Evolutionary conservation across 2,888 invertebrate species (phyloP), one percentile per base, ranked within the genome.

Genomic region (Alloplasta piceator): DNA sequence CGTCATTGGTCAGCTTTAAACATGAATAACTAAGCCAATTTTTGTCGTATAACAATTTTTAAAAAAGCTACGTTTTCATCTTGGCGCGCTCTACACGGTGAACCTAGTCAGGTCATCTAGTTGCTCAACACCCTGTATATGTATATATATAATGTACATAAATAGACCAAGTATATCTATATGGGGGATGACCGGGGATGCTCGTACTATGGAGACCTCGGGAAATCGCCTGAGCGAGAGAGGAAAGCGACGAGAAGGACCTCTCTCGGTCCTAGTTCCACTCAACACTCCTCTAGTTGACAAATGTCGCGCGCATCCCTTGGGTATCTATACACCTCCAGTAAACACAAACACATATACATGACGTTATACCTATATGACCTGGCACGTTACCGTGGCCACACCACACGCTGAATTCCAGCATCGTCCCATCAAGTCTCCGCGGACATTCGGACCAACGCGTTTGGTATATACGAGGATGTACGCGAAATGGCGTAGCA

Each of bases 241-340:
- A 73, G 55, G 66, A 68, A 72, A 56, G 78, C 70, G 78, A 82
- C 38, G 75, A 58, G 60, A 78, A 71, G 82, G 77, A 78, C 74
- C 76, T 88, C 76, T 88, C 58, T 50, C 74, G 74, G 74, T 58
- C 75, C 73, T 74, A 48, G 80, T 72, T 90, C 89, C 89, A 90
- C 91, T 91, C 90, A 87, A 85, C 87, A 87, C 88, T 90, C 90
- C 89, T 89, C 89, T 87, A 87, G 88, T 91, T 92, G 91, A 92
- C 92, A 91, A 92, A 92, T 92, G 91, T 91, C 91, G 89, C 87
- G 87, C 83, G 86, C 90, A 87, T 90, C 90, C 90, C 89, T 78
- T 85, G 90, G 89, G 89, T 84, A 84, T 84, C 84, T 78, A 74
- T 70, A 66, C 26, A 56, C 14, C 39, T 5, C 66, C 12, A 1